A percentile compares a stretch with the other conserved stretches of the same genome.
Conservation (phyloP, 2,797 vertebrate genomes). For the Agapornis canus region DNA sequence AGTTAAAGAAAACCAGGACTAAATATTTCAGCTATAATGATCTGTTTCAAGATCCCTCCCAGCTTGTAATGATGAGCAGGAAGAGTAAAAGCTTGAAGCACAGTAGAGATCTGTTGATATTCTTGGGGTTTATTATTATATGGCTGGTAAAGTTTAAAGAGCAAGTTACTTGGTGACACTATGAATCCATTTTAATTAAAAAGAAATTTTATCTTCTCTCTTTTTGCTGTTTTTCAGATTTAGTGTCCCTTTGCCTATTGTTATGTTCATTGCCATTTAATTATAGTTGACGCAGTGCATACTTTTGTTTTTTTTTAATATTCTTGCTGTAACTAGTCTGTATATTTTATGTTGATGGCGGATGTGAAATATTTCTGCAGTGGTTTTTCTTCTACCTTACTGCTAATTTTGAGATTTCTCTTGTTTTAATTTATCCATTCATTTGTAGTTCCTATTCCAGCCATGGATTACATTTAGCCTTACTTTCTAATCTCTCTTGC, state of each 20-base stretch:
- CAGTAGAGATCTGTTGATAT: neutral
- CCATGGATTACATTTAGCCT: neutral
- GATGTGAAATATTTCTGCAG: neutral
- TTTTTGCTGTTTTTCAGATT: neutral
- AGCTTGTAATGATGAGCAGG: conserved; percentile 13
- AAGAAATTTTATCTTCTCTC: conserved; percentile 27
- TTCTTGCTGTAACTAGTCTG: neutral
- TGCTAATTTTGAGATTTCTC: neutral
- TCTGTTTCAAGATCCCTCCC: conserved; percentile 42
- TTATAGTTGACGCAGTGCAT: neutral
- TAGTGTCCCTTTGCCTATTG: neutral
- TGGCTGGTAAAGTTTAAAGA: conserved; percentile 54
- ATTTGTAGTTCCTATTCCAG: neutral
- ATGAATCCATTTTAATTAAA: conserved; percentile 71
- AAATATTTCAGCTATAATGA: conserved; percentile 47
- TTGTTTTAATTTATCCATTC: neutral
- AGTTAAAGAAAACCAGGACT: neutral
- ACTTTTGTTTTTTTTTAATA: neutral
- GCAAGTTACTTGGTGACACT: conserved; percentile 45
- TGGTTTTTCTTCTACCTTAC: neutral
- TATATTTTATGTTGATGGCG: neutral
- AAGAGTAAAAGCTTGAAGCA: conserved; percentile 12
- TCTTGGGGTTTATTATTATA: conserved; percentile 49
- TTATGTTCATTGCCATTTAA: conserved; percentile 10
- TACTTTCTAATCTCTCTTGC: neutral